phyloP scores from a whole-genome alignment of 2,113 vertebrate genomes.

The Monopterus albus region DNA sequence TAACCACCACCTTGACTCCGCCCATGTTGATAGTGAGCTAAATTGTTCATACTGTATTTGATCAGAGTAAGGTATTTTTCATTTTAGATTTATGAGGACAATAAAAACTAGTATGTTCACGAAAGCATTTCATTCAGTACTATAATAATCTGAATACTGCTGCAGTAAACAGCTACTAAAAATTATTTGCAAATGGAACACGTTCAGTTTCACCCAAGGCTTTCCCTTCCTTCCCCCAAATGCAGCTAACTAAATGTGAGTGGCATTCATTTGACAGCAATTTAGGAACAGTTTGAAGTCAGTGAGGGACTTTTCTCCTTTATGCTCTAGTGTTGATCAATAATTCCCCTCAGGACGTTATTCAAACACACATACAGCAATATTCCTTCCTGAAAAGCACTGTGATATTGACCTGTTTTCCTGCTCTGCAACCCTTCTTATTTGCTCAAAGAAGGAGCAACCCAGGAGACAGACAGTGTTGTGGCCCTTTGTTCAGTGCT shows the following conservation, averaged over 20 bases:
- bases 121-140: slow-evolving; percentile 6
- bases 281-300: slow-evolving; percentile 78
- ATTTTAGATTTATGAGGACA: too few species aligned
- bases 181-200: slow-evolving; percentile 25
- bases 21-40: too few species aligned
- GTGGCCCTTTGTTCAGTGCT: slow-evolving; percentile 57
- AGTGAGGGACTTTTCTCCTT: slow-evolving; percentile 66
- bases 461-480: slow-evolving; percentile 66
- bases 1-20: too few species aligned
- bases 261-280: slow-evolving; percentile 75
- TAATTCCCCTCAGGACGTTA: slow-evolving; percentile 74
- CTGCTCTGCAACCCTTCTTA: slow-evolving; percentile 70
- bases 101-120: too few species aligned
- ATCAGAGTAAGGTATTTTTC: too few species aligned
- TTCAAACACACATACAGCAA: slow-evolving; percentile 79
- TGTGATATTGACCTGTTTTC: slow-evolving; percentile 81
- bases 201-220: slow-evolving; percentile 15
- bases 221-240: slow-evolving; percentile 7
- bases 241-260: slow-evolving; percentile 46
- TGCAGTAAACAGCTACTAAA: slow-evolving; percentile 5
- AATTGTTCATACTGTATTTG: too few species aligned
- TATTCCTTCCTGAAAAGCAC: slow-evolving; percentile 76
- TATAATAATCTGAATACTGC: slow-evolving; percentile 3
- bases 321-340: slow-evolving; percentile 76
- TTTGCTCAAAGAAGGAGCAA: slow-evolving; percentile 66